A percentile compares a stretch with the other conserved stretches of the same genome.
phyloP scores from a whole-genome alignment of 2,888 invertebrate genomes.

The Malacosoma neustria region DNA sequence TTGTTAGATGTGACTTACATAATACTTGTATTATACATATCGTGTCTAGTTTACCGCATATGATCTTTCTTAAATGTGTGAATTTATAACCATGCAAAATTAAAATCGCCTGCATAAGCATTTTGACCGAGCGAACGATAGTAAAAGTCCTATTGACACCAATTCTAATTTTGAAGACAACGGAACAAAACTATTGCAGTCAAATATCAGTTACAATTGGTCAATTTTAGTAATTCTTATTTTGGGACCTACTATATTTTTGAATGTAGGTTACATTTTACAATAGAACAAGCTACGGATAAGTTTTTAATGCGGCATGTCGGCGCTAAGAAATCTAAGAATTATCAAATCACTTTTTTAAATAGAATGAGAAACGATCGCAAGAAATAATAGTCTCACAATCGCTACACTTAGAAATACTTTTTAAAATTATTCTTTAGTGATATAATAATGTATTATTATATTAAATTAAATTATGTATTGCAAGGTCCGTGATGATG shows the following conservation, averaged over 20 bases:
- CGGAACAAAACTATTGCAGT: not conserved
- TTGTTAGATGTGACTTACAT: conserved; percentile 46
- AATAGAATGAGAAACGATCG: too few relatives aligned
- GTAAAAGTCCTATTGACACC: not conserved
- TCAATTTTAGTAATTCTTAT: not conserved
- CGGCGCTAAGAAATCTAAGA: too few relatives aligned
- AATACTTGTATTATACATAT: conserved; percentile 31
- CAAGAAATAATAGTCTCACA: too few relatives aligned
- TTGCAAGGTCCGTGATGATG: too few relatives aligned
- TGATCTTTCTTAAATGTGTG: conserved; percentile 19
- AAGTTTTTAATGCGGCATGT: not conserved
- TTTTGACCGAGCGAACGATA: conserved; percentile 13
- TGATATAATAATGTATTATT: too few relatives aligned
- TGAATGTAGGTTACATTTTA: not conserved
- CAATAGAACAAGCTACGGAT: not conserved
- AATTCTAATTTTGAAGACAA: not conserved
- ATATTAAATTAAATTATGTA: too few relatives aligned
- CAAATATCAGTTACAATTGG: not conserved
- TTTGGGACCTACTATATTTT: not conserved
- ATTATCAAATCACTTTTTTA: too few relatives aligned
- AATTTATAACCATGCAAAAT: conserved; percentile 27
- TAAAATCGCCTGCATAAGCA: conserved; percentile 9
- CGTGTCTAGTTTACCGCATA: conserved; percentile 19
- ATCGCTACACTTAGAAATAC: too few relatives aligned
- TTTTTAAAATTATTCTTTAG: too few relatives aligned